These are phyloP conservation scores for Falco rusticolus DNA, from an alignment of 2,797 vertebrate genomes.

Conservation along the genomic window DNA sequence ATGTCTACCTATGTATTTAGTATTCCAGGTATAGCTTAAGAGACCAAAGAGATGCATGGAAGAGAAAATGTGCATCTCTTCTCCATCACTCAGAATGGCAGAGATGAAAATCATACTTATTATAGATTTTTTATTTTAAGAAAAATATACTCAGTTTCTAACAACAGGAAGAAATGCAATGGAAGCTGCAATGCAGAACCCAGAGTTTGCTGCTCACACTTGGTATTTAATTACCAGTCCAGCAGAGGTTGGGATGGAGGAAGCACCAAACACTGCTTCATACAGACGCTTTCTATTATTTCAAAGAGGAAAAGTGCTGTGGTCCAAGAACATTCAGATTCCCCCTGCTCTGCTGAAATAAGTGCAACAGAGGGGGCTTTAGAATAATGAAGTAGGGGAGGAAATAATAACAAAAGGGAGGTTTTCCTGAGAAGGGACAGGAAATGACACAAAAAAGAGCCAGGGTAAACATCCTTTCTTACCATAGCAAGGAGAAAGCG, in stretches of 20 bases:
- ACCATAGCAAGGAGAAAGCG: conserved; percentile 94
- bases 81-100: neutral
- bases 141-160: neutral
- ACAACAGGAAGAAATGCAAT: conserved; percentile 31
- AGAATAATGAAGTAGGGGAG: conserved; percentile 42
- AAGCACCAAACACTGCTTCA: conserved; percentile 66
- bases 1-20: neutral
- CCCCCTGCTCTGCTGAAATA: conserved; percentile 68
- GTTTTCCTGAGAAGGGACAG: conserved; percentile 46
- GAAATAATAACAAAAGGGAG: conserved; percentile 36
- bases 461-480: conserved; percentile 63
- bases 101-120: neutral
- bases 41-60: conserved; percentile 29
- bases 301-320: conserved; percentile 67
- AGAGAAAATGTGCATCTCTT: conserved; percentile 36
- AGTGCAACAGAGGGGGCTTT: conserved; percentile 67
- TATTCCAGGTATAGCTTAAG: neutral
- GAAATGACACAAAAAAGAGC: neutral
- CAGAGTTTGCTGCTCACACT: conserved; percentile 51
- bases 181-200: conserved; percentile 31
- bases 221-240: conserved; percentile 68
- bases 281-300: conserved; percentile 60
- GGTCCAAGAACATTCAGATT: conserved; percentile 65
- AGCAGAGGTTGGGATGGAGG: conserved; percentile 65
- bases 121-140: neutral